Conservation (phyloP, 2,797 vertebrate genomes). For the Chaunax sp. region DNA sequence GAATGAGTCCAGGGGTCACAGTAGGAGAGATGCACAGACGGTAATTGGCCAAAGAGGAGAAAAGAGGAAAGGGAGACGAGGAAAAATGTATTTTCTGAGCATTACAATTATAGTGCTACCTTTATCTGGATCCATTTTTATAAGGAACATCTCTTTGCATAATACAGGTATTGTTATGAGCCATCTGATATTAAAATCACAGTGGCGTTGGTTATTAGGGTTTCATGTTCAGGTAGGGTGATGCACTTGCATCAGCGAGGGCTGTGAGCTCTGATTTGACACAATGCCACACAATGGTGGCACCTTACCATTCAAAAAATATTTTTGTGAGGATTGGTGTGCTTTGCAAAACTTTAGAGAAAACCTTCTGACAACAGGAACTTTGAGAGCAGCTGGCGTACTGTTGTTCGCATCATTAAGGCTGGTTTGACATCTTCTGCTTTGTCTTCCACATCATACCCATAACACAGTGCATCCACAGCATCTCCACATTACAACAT, state of each 20-base stretch:
- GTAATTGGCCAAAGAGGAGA: conserved; percentile 60
- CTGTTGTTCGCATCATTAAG: conserved; percentile 42
- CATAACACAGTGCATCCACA: conserved; percentile 7
- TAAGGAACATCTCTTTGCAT: conserved; percentile 73
- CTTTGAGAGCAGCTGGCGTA: conserved; percentile 35
- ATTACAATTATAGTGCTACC: conserved; percentile 32
- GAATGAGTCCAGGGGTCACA: conserved; percentile 76
- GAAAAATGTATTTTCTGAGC: conserved; percentile 49
- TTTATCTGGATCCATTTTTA: conserved; percentile 42
- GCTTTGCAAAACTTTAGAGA: conserved; percentile 36
- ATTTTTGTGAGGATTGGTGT: conserved; percentile 1
- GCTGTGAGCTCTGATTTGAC: conserved; percentile 36
- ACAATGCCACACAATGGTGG: conserved; percentile 6
- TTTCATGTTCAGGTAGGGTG: conserved; percentile 49
- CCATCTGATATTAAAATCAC: conserved; percentile 75
- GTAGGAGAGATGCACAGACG: conserved; percentile 45
- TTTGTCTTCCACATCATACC: conserved; percentile 32
- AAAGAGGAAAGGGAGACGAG: conserved; percentile 38
- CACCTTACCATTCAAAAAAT: background rate
- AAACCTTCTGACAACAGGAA: conserved; percentile 34
- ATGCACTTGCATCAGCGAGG: conserved; percentile 42
- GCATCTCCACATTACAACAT: conserved; percentile 24
- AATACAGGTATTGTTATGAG: conserved; percentile 65
- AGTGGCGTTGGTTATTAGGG: conserved; percentile 21
- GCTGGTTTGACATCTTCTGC: conserved; percentile 46